phyloP scores from a whole-genome alignment of 1,140 invertebrate species.

The Lethocerus indicus region DNA sequence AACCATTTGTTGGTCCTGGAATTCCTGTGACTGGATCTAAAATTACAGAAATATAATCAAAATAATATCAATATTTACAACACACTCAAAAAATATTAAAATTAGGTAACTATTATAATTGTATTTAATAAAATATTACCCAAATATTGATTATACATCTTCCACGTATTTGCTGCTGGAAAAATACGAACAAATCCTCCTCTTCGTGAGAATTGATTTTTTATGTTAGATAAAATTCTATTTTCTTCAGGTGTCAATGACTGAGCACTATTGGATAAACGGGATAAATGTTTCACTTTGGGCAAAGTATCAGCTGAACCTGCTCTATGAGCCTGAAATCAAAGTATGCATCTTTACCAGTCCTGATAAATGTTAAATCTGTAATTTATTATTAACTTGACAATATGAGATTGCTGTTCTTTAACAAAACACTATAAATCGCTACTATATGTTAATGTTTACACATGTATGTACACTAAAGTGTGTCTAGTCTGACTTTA shows the following conservation, averaged over 20 bases:
- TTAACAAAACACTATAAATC: neutral
- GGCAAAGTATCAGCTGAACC: conserved; percentile 46
- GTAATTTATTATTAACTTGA: neutral
- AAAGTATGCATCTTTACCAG: conserved; percentile 11
- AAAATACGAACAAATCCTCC: conserved; percentile 87
- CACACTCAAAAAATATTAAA: neutral
- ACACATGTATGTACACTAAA: neutral
- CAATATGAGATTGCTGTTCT: neutral
- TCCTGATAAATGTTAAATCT: no score
- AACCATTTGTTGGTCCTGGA: conserved; percentile 24
- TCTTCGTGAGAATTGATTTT: conserved; percentile 64
- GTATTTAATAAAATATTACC: conserved; percentile 26
- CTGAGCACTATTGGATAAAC: conserved; percentile 24
- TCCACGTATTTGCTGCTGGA: conserved; percentile 74
- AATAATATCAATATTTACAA: neutral
- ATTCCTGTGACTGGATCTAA: conserved; percentile 50
- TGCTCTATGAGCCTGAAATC: conserved; percentile 37
- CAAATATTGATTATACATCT: conserved; percentile 53
- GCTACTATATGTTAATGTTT: neutral
- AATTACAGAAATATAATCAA: conserved; percentile 1
- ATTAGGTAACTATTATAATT: neutral
- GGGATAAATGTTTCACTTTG: conserved; percentile 22
- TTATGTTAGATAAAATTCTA: conserved; percentile 53
- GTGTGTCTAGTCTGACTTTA: no score
- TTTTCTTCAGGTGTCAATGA: conserved; percentile 59